These are phyloP conservation scores for Gobio gobio DNA, from an alignment of 2,113 vertebrate genomes.

Conservation along the genomic window DNA sequence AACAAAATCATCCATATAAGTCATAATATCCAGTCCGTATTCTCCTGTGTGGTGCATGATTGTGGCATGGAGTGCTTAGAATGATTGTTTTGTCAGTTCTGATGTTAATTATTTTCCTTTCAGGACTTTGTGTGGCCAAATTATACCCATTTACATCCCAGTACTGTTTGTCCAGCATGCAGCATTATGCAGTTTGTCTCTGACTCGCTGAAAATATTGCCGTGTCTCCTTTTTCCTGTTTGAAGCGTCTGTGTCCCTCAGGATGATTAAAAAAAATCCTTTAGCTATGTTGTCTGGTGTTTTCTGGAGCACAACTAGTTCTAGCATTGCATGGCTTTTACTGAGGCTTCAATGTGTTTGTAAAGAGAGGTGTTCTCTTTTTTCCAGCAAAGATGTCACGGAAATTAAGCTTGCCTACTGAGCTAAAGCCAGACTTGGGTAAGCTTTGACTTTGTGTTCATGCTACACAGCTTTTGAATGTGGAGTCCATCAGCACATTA, in stretches of 20 bases:
- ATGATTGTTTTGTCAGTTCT: slow-evolving; percentile 64
- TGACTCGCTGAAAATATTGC: slow-evolving; percentile 50
- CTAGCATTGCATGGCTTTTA: slow-evolving; percentile 78
- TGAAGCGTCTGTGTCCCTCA: slow-evolving; percentile 18
- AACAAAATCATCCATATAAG: background rate
- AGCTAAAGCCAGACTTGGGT: slow-evolving; percentile 99
- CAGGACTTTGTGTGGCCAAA: slow-evolving; percentile 62
- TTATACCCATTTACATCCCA: slow-evolving; percentile 48
- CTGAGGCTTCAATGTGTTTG: slow-evolving; percentile 78
- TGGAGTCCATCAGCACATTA: slow-evolving; percentile 38
- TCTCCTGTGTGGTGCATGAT: slow-evolving; percentile 74
- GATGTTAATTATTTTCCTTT: slow-evolving; percentile 65
- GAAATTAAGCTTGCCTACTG: slow-evolving; percentile 99
- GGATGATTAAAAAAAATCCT: slow-evolving; percentile 44
- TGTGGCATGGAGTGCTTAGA: slow-evolving; percentile 72
- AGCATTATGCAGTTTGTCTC: slow-evolving; percentile 57
- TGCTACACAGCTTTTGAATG: slow-evolving; percentile 43
- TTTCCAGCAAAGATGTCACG: slow-evolving; percentile 99
- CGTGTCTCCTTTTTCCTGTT: slow-evolving; percentile 48
- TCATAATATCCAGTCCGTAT: slow-evolving; percentile 57
- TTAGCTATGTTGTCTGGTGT: slow-evolving; percentile 50
- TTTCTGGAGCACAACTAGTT: slow-evolving; percentile 56
- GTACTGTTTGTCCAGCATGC: slow-evolving; percentile 75
- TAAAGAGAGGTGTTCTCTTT: slow-evolving; percentile 94
- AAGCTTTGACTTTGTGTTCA: slow-evolving; percentile 84